These are phyloP conservation scores for Campoletis raptor DNA, from an alignment of 2,888 invertebrate species.

Conservation along the genomic window DNA sequence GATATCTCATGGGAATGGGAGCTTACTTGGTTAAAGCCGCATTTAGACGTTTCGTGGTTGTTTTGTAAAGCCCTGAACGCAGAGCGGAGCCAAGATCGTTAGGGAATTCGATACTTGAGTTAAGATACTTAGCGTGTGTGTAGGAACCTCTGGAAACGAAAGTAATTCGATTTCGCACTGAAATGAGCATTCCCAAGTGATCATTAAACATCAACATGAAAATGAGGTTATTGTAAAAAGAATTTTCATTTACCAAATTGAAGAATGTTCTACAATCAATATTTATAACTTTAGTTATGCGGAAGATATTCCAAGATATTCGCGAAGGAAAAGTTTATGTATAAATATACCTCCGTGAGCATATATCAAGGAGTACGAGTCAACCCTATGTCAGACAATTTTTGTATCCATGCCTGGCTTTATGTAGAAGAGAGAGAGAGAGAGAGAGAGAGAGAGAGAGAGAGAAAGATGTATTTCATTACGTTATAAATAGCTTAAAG, in stretches of 20 bases:
- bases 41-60: slow-evolving; percentile 41
- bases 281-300: neutral
- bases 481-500: slow-evolving; percentile 25
- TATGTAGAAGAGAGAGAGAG: neutral
- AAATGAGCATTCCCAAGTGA: neutral
- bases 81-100: neutral
- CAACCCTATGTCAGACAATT: slow-evolving; percentile 33
- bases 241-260: neutral
- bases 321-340: neutral
- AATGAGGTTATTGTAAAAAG: neutral
- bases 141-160: neutral
- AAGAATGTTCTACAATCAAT: neutral
- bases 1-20: slow-evolving; percentile 15
- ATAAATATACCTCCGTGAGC: neutral
- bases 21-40: slow-evolving; percentile 54
- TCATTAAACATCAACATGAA: neutral
- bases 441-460: slow-evolving; percentile 6
- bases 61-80: slow-evolving; percentile 46
- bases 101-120: slow-evolving; percentile 10
- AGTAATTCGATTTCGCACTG: neutral
- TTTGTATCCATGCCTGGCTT: neutral
- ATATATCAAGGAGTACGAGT: slow-evolving; percentile 32
- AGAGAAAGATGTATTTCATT: neutral
- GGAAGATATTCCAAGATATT: neutral
- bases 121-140: slow-evolving; percentile 2